Evolutionary conservation across 2,113 vertebrate genomes (phyloP).

Genomic region (Numida meleagris): DNA sequence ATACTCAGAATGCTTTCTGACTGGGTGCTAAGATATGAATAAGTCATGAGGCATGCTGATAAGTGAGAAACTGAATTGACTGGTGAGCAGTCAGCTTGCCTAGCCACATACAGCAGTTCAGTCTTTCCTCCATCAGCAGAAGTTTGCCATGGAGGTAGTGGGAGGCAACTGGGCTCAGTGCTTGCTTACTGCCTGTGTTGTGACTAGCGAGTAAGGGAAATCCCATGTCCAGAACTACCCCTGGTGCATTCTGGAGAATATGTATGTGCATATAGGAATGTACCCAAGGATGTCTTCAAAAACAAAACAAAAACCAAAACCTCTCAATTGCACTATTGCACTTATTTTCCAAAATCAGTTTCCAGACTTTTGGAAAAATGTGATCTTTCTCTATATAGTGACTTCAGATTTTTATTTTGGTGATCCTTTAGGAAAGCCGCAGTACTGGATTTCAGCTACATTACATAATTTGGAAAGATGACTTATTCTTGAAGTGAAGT

Average conservation of each 20-base stretch:
- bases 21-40: not conserved
- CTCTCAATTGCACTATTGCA: not conserved
- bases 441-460: not conserved
- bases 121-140: not conserved
- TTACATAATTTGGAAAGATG: not conserved
- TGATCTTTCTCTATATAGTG: not conserved
- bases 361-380: not conserved
- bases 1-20: not conserved
- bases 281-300: not conserved
- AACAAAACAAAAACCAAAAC: not conserved
- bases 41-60: not conserved
- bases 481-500: not conserved
- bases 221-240: not conserved
- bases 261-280: not conserved
- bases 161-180: not conserved
- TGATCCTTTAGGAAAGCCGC: not conserved
- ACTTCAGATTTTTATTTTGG: not conserved
- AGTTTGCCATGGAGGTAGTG: not conserved
- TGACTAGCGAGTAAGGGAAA: not conserved
- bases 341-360: not conserved
- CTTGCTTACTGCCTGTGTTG: not conserved
- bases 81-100: not conserved
- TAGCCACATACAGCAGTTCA: not conserved
- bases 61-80: not conserved
- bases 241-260: not conserved